Evolutionary conservation across 2,888 invertebrate genomes (phyloP), one percentile per base, ranked within the genome.

Genomic region (Tridacna crocea): DNA sequence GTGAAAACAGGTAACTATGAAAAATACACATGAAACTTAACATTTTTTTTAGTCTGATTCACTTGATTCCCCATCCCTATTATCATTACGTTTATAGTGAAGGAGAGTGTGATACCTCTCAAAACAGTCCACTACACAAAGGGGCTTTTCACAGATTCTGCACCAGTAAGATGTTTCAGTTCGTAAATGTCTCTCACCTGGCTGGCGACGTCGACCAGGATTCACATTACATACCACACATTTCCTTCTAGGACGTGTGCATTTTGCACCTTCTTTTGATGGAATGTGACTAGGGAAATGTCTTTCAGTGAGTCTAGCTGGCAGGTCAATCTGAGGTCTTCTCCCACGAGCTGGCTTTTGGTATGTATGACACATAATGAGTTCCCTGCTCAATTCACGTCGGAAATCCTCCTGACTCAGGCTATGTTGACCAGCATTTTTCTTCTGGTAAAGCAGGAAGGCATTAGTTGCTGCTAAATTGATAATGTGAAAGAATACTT

Each of bases 401-500:
- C 73, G 73, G 48, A 78, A 78, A n/a, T 78, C 47, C 10, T 48
- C 17, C 22, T 78, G 78, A 15, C 72, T 65, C 65, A 77, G 24
- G 0, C 15, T 51, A 19, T 24, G 26, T 65, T 46, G 19, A 17
- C 26, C 48, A 4, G 12, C 17, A 3, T 17, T 24, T 26, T 78
- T 46, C 24, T 73, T 73, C 27, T 22, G 46, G 63, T 78, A 78
- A 61, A 78, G 55, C 15, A 78, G 17, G 27, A n/a, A 70, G 13
- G 77, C 72, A 48, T 87, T 83, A 11, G 81, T 65, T 19, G 81
- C 58, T 24, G 75, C 27, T 17, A 83, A 46, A 27, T 79, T 80
- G 6, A 85, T 36, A 0, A 84, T 65, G 51, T 82, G 84, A n/a
- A 80, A 84, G 36, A 86, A 85, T 19, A 86, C 51, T 65, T 85